Evolutionary conservation across 2,113 vertebrate species (phyloP), one percentile per base, ranked within the genome.

Genomic region (Protobothrops mucrosquamatus): DNA sequence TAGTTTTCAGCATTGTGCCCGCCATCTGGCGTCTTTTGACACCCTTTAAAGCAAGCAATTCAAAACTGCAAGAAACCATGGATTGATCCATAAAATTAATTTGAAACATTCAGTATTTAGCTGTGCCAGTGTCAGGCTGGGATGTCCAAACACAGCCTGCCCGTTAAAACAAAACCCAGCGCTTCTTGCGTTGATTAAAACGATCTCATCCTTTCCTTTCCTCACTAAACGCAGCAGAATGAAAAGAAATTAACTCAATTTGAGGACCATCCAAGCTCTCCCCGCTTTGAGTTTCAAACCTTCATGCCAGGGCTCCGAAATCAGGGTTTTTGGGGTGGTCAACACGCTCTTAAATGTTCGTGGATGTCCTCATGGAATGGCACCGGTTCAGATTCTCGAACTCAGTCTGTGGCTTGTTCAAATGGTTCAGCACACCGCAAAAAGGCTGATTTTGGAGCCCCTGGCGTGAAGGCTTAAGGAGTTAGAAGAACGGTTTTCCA

Each of bases 21-120:
- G 0, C n/a, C n/a, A 74, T 34, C 14, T 34, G n/a, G n/a, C 5
- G 1, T 18, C 29, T 18, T n/a, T n/a, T n/a, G n/a, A n/a, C n/a
- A n/a, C n/a, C n/a, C n/a, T n/a, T 34, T 15, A 74, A 74, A 74
- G 69, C 69, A 34, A 74, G n/a, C n/a, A 74, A 74, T 34, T 74
- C 69, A 34, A 74, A 74, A 74, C 6, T 74, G 15, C 15, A 15
- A 39, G n/a, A 18, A 74, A 8, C 10, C 26, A 12, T 11, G 26
- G 26, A 29, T 14, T 4, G 26, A 29, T 74, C 26, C n/a, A 39
- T 39, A 39, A 74, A 74, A 39, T 74, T 39, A 74, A 39, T 34
- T 39, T 74, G 69, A 74, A 74, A 39, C n/a, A 39, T 74, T 18
- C n/a, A 7, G n/a, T 7, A 39, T 74, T 39, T 74, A n/a, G n/a